Evolutionary conservation across 2,888 invertebrate species (phyloP), one percentile per base, ranked within the genome.

Genomic region (Plebejus melissa): DNA sequence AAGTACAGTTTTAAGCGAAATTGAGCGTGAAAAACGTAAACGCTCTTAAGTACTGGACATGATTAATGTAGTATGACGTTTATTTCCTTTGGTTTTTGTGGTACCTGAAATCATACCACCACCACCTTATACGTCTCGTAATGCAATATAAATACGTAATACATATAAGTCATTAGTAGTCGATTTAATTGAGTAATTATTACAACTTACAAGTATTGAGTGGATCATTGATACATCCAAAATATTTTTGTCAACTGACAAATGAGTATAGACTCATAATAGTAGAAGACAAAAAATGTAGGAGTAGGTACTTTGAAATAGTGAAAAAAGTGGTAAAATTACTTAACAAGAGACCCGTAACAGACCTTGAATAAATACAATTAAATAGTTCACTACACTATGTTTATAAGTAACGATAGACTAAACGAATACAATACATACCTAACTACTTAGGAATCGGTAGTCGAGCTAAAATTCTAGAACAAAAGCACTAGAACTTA

Each of bases 371-470:
- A 60, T 60, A 60, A 28, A 28, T 28, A 28, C 4, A 28, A 28
- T 60, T 9, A 28, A 28, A 60, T 28, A 28, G 60, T 60, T 9
- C 60, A 22, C 60, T 60, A 9, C 11, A 22, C 28, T 28, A 28
- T 60, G 28, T 60, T 22, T 28, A 60, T 60, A 11, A 60, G 58
- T 58, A 57, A 7, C 58, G 58, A 60, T 60, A 60, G 60, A 60
- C 60, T 65, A 32, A 0, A 32, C 65, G 13, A 36, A 65, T 16
- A 65, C 65, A 32, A 4, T 65, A 13, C 16, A 54, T 65, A 28
- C 28, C 60, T 60, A 60, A 60, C 60, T 54, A 60, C 60, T 28
- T 60, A 60, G 9, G 28, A 60, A 28, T 28, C 60, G 28, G 1
- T 11, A 60, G 58, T 22, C 58, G 7, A 22, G 13, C 32, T 32